These are phyloP conservation scores for Frieseomelitta varia DNA, from an alignment of 1,140 invertebrate species.

Conservation along the genomic window DNA sequence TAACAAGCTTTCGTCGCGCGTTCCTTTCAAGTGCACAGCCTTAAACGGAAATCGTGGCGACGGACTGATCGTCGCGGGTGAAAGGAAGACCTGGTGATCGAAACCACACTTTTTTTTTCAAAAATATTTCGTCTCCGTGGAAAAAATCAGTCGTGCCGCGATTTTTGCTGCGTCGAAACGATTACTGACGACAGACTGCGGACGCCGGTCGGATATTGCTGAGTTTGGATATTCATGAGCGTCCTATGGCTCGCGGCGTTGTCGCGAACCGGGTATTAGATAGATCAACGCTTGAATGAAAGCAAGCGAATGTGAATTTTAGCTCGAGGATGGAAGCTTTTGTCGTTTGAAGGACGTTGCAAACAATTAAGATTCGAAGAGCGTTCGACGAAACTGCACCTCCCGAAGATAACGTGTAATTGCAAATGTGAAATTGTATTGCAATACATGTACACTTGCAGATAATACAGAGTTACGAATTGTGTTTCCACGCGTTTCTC, in stretches of 20 bases:
- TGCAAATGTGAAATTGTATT: background rate
- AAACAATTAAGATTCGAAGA: no score
- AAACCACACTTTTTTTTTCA: background rate
- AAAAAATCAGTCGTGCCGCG: background rate
- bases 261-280: no score
- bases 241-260: background rate
- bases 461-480: background rate
- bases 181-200: background rate
- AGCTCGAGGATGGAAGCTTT: no score
- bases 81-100: constrained; percentile 41
- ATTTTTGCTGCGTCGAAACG: background rate
- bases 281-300: background rate
- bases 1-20: background rate
- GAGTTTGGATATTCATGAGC: background rate
- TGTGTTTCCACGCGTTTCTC: background rate
- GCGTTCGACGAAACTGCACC: no score
- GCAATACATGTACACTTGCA: background rate
- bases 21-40: background rate
- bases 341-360: no score
- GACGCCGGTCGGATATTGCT: background rate
- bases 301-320: background rate
- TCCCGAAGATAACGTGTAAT: background rate
- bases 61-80: constrained; percentile 27
- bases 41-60: constrained; percentile 33
- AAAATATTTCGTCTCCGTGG: background rate